Evolutionary conservation across 2,797 vertebrate genomes (phyloP).

Genomic region (Decapterus maruadsi): DNA sequence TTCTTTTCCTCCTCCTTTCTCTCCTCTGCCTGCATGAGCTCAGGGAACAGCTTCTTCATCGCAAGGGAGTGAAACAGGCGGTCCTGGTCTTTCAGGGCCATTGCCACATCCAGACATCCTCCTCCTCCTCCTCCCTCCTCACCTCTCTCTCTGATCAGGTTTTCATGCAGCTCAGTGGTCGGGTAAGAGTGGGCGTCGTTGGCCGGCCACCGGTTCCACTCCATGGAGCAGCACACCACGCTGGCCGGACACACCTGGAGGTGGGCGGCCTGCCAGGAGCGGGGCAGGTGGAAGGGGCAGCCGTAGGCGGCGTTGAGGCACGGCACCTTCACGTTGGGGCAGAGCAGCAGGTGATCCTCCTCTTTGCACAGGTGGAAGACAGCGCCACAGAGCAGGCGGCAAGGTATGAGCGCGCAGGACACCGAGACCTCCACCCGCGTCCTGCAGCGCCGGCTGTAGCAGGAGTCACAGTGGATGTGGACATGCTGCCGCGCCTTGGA

Average conservation of each 20-base stretch:
- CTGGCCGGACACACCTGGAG: conserved; percentile 94
- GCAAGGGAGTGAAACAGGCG: conserved; percentile 90
- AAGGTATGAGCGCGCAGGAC: conserved; percentile 88
- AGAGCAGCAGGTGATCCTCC: conserved; percentile 92
- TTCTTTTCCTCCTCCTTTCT: conserved; percentile 72
- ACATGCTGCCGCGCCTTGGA: conserved; percentile 81
- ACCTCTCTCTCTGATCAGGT: conserved; percentile 70
- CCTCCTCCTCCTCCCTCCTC: not conserved
- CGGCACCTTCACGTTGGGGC: conserved; percentile 91
- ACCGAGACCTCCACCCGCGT: conserved; percentile 80
- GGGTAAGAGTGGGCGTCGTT: conserved; percentile 86
- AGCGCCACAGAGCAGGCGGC: conserved; percentile 89
- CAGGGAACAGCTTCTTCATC: conserved; percentile 93
- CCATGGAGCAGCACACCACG: conserved; percentile 93
- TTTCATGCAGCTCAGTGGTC: conserved; percentile 77
- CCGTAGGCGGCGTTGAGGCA: conserved; percentile 93
- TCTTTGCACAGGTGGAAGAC: conserved; percentile 96
- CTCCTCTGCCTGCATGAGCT: conserved; percentile 85
- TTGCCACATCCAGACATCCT: conserved; percentile 80
- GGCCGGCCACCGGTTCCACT: conserved; percentile 96
- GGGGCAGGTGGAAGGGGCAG: conserved; percentile 91
- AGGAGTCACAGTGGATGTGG: conserved; percentile 93
- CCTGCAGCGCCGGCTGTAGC: conserved; percentile 89
- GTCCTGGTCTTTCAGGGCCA: conserved; percentile 94
- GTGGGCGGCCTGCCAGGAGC: conserved; percentile 90